These are phyloP conservation scores for Myopa testacea DNA, from an alignment of 2,888 invertebrate genomes.

Conservation along the genomic window DNA sequence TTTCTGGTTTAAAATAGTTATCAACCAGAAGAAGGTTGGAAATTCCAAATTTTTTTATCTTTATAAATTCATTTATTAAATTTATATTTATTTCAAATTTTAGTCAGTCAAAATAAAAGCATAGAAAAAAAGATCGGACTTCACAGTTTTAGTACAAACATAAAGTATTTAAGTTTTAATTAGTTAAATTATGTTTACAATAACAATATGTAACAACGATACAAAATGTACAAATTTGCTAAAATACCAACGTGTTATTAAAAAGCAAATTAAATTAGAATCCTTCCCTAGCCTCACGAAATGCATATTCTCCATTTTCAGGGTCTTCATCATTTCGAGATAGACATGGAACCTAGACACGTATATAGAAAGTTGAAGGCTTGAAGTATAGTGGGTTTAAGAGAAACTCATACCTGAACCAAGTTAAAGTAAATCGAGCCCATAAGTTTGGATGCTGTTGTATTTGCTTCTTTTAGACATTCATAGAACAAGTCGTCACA, in stretches of 20 bases:
- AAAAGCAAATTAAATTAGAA: conserved; percentile 51
- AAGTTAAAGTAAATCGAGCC: conserved; percentile 89
- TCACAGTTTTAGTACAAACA: too few relatives aligned
- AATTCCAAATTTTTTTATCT: too few relatives aligned
- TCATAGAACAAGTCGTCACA: conserved; percentile 87
- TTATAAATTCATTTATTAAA: too few relatives aligned
- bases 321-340: conserved; percentile 53
- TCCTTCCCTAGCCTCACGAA: conserved; percentile 64
- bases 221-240: conserved; percentile 6
- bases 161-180: neutral
- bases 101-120: too few relatives aligned
- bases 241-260: neutral
- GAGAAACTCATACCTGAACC: conserved; percentile 70
- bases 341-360: conserved; percentile 62
- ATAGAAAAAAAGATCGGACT: too few relatives aligned
- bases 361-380: too few relatives aligned
- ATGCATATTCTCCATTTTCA: conserved; percentile 51
- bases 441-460: conserved; percentile 79
- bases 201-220: conserved; percentile 19
- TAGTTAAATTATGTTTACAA: neutral
- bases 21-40: too few relatives aligned
- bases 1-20: too few relatives aligned
- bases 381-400: neutral
- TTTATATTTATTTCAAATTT: too few relatives aligned
- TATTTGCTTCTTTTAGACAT: conserved; percentile 81